A percentile compares a stretch with the other conserved stretches of the same genome.
phyloP scores from a whole-genome alignment of 2,113 vertebrate genomes.

The Pelusios castaneus region DNA sequence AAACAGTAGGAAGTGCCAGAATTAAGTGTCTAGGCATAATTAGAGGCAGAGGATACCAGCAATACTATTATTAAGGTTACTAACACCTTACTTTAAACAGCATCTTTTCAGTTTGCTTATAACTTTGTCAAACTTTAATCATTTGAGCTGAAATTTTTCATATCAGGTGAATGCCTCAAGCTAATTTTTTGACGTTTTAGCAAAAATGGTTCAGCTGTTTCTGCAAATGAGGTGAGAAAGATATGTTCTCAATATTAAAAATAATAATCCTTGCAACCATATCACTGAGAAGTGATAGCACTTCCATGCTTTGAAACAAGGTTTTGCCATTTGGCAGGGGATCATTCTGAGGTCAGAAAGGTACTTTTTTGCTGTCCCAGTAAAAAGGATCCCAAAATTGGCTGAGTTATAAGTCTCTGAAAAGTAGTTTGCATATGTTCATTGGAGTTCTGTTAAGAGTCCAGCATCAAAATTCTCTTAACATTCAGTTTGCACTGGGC shows the following conservation, averaged over 20 bases:
- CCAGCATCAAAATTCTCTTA: background rate
- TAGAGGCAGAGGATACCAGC: background rate
- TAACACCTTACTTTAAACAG: background rate
- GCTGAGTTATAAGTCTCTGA: background rate
- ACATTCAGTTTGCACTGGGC: background rate
- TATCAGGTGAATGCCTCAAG: background rate
- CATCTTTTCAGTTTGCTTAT: background rate
- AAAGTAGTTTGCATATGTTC: background rate
- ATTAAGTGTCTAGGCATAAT: background rate
- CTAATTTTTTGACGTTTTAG: background rate
- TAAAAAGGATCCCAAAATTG: background rate
- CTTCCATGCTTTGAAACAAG: background rate
- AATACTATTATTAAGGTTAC: background rate
- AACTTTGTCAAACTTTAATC: background rate
- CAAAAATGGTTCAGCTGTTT: background rate
- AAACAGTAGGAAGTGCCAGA: constrained; percentile 9
- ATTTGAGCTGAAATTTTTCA: background rate
- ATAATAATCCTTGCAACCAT: background rate
- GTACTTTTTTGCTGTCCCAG: background rate
- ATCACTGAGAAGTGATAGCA: background rate
- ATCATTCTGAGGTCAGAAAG: background rate
- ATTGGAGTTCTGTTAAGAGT: background rate
- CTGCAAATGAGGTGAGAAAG: background rate
- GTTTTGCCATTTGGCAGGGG: background rate
- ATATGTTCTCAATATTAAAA: background rate